Conservation (phyloP, 1,140 invertebrate genomes). For the Ips nitidus region DNA sequence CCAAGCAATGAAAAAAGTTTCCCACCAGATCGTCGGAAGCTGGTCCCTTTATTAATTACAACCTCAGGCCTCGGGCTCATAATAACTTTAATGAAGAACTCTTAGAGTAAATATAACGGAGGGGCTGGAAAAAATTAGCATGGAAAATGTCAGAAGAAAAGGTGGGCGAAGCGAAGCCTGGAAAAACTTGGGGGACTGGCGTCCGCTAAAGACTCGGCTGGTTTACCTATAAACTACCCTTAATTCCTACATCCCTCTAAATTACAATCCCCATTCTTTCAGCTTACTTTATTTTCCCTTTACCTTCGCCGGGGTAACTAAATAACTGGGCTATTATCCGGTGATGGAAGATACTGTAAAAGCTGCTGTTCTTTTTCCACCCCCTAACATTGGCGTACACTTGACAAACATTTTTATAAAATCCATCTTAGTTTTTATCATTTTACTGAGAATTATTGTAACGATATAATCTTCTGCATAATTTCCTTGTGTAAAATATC, state of each 20-base stretch:
- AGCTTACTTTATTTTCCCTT: slow-evolving; percentile 53
- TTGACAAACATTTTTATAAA: background rate
- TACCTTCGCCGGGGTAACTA: slow-evolving; percentile 52
- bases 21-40: no score
- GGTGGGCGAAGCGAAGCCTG: slow-evolving; percentile 19
- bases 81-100: slow-evolving; percentile 44
- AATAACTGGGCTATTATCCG: slow-evolving; percentile 54
- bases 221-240: slow-evolving; percentile 56
- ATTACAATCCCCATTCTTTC: slow-evolving; percentile 55
- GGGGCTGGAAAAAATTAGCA: slow-evolving; percentile 43
- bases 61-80: slow-evolving; percentile 33
- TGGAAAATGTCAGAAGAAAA: slow-evolving; percentile 37
- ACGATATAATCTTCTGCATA: background rate
- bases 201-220: slow-evolving; percentile 52
- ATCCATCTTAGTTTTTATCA: background rate
- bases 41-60: slow-evolving; percentile 38
- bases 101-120: slow-evolving; percentile 36
- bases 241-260: slow-evolving; percentile 56
- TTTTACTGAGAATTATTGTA: no score
- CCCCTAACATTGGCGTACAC: slow-evolving; percentile 16
- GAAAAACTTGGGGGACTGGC: slow-evolving; percentile 36
- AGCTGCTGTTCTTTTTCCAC: slow-evolving; percentile 37
- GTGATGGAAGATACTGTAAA: slow-evolving; percentile 45
- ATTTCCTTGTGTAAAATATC: background rate
- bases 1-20: no score